These are phyloP conservation scores for Hypotaenidia okinawae DNA, from an alignment of 2,797 vertebrate species.

Conservation along the genomic window DNA sequence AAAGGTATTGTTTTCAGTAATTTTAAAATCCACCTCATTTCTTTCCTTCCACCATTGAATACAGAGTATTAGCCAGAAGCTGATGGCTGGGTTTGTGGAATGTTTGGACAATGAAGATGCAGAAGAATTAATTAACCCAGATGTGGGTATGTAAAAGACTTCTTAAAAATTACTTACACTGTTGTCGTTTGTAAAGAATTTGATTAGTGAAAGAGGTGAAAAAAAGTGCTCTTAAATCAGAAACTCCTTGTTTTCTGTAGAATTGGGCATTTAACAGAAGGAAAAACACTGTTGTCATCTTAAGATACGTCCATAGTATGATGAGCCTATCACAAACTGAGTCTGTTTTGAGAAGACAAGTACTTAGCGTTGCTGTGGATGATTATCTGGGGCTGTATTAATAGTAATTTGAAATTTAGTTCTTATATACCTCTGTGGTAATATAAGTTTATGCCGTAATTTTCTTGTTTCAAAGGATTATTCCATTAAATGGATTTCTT, in stretches of 20 bases:
- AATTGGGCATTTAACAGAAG: neutral
- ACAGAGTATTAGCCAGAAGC: constrained; percentile 90
- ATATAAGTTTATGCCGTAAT: neutral
- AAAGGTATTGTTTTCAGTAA: neutral
- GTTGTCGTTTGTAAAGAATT: neutral
- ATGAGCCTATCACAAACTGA: neutral
- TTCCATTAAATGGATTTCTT: neutral
- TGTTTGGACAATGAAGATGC: constrained; percentile 95
- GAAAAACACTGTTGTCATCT: neutral
- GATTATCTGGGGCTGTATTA: neutral
- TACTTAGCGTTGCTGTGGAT: neutral
- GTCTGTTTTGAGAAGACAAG: neutral
- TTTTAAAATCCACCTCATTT: neutral
- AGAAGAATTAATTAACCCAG: constrained; percentile 88
- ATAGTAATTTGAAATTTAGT: neutral
- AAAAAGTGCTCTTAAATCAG: neutral
- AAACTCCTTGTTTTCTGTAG: neutral
- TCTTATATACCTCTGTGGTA: neutral
- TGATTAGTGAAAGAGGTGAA: neutral
- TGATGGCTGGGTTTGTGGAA: constrained; percentile 98
- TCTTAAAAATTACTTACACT: neutral
- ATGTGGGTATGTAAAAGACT: constrained; percentile 82
- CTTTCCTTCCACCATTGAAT: neutral
- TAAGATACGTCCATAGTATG: neutral
- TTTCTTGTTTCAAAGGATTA: neutral